Percentiles rank a stretch among this genome's conserved stretches.
phyloP scores from a whole-genome alignment of 1,140 invertebrate genomes.

The Caenorhabditis brenneri region DNA sequence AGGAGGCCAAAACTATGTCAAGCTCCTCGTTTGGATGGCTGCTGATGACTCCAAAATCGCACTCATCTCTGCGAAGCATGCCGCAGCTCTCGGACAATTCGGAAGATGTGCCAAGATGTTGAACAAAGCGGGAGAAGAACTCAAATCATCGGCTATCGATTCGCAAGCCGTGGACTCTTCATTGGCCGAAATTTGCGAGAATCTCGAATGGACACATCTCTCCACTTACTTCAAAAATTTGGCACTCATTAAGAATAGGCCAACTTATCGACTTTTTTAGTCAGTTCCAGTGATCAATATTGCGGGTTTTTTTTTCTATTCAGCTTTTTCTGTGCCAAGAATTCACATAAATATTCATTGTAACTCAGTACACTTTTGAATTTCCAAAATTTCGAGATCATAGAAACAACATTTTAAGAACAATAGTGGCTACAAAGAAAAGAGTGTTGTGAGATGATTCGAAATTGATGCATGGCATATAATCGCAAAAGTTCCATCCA shows the following conservation, averaged over 20 bases:
- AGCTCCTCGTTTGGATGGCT: conserved; percentile 6
- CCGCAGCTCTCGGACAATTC: conserved; percentile 16
- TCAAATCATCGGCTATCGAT: neutral
- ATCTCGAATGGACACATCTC: neutral
- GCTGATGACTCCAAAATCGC: neutral
- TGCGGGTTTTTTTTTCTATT: neutral
- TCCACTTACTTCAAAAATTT: neutral
- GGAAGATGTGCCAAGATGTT: conserved; percentile 15
- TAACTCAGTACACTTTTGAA: neutral
- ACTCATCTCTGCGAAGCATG: neutral
- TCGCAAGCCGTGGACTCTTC: neutral
- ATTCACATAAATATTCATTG: neutral
- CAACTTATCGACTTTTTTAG: neutral
- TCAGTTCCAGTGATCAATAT: neutral
- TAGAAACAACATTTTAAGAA: neutral
- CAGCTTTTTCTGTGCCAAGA: neutral
- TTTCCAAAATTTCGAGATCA: too few relatives aligned
- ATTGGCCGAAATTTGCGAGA: neutral
- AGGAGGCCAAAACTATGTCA: neutral
- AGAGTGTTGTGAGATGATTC: neutral
- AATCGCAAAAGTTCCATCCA: conserved; percentile 1
- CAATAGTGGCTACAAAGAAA: neutral
- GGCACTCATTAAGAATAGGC: neutral
- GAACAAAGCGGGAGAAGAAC: conserved; percentile 7
- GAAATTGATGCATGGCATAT: neutral